Evolutionary conservation across 2,113 vertebrate genomes (phyloP).

Genomic region (Oncorhynchus clarkii): DNA sequence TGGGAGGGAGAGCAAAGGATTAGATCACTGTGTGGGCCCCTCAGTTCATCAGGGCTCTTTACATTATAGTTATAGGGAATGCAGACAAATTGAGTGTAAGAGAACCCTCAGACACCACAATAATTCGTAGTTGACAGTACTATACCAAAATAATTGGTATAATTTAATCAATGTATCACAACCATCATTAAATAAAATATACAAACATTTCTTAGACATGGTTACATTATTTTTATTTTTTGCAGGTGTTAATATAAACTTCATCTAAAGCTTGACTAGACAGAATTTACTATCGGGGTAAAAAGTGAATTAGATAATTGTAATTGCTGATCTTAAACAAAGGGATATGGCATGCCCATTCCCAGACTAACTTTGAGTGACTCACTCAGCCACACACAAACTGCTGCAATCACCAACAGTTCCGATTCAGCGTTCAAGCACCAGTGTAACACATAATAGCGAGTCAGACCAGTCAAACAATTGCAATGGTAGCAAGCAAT

Average conservation of each 20-base stretch:
- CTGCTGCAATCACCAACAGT: conserved; percentile 7
- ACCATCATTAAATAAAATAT: no score
- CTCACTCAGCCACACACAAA: conserved; percentile 29
- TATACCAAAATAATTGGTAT: no score
- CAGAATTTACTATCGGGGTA: conserved; percentile 23
- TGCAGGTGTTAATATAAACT: conserved; percentile 25
- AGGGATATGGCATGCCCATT: not conserved
- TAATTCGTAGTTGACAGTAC: no score
- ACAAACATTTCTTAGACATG: no score
- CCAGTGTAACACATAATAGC: conserved; percentile 30
- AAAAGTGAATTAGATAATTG: conserved; percentile 37
- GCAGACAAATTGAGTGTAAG: no score
- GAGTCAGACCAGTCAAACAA: conserved; percentile 42
- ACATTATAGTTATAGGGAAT: no score
- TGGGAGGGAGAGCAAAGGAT: conserved; percentile 34
- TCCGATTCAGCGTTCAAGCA: conserved; percentile 20
- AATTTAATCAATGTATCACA: no score
- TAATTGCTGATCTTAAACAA: conserved; percentile 45
- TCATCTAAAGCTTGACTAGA: conserved; percentile 30
- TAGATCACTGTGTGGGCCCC: not conserved
- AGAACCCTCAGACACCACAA: no score
- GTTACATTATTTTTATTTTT: no score
- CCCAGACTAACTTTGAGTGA: conserved; percentile 32
- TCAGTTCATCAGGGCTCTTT: not conserved
- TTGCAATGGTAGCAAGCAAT: not conserved